A percentile compares a stretch with the other conserved stretches of the same genome.
Conservation (phyloP, 2,797 vertebrate genomes). For the Rhynchonycteris naso region DNA sequence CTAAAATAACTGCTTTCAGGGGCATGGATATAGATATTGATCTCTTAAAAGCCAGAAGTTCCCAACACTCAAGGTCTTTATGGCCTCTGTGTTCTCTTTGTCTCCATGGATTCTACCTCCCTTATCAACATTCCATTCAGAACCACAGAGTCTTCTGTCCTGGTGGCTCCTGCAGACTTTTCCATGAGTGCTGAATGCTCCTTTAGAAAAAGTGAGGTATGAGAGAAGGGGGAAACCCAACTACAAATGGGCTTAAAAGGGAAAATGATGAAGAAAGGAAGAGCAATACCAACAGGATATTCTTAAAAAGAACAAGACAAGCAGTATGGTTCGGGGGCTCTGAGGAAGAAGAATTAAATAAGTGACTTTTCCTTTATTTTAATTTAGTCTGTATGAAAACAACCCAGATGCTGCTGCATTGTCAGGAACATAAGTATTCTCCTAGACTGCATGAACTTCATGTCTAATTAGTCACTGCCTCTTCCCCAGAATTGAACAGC, state of each 20-base stretch:
- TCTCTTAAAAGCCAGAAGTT: not conserved
- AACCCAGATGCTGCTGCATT: not conserved
- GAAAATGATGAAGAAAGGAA: not conserved
- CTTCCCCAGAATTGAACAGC: not conserved
- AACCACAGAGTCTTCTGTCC: not conserved
- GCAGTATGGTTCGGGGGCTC: not conserved
- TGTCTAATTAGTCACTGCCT: not conserved
- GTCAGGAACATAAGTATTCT: not conserved
- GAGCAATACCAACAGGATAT: not conserved
- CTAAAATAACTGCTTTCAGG: not conserved
- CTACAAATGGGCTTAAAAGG: not conserved
- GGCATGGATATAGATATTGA: not conserved
- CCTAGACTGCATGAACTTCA: not conserved
- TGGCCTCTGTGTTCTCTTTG: not conserved
- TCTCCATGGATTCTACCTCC: not conserved
- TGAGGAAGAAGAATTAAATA: not conserved
- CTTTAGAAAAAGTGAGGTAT: not conserved
- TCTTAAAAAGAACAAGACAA: not conserved
- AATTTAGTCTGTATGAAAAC: not conserved
- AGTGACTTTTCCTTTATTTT: not conserved
- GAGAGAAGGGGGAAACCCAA: not conserved
- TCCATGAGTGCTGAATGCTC: not conserved
- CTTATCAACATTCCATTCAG: slow-evolving; percentile 13
- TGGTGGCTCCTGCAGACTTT: not conserved
- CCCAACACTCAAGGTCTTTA: not conserved